phyloP scores from a whole-genome alignment of 2,888 invertebrate genomes.

The Horisme vitalbata region DNA sequence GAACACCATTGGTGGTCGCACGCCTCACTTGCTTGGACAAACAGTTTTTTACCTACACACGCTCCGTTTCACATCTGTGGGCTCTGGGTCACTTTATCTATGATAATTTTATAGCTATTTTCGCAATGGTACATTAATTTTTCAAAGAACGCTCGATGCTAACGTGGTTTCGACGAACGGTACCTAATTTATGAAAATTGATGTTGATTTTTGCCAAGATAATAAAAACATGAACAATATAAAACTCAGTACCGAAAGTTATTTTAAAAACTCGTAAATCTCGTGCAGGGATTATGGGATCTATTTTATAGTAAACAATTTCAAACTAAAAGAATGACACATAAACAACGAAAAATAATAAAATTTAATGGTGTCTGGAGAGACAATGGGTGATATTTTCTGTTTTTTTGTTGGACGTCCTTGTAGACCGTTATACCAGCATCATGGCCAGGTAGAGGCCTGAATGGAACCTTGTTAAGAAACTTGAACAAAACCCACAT shows the following conservation, averaged over 20 bases:
- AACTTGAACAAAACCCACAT: conserved; percentile 13
- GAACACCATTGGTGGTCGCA: conserved; percentile 46
- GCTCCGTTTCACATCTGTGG: conserved; percentile 29
- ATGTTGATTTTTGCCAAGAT: too few relatives aligned
- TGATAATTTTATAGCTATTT: conserved; percentile 24
- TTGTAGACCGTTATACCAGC: conserved; percentile 54
- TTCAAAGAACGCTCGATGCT: conserved; percentile 13
- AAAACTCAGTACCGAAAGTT: too few relatives aligned
- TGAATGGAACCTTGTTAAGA: conserved; percentile 45
- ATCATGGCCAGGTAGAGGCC: conserved; percentile 52
- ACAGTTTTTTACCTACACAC: conserved; percentile 36
- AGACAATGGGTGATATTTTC: conserved; percentile 62
- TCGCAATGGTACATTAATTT: conserved; percentile 25
- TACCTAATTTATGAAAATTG: too few relatives aligned
- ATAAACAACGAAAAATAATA: conserved; percentile 31
- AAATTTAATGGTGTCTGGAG: conserved; percentile 54
- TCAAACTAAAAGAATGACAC: conserved; percentile 27
- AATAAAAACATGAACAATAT: too few relatives aligned
- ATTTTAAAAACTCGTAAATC: too few relatives aligned
- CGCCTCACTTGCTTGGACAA: conserved; percentile 38
- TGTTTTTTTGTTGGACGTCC: conserved; percentile 50
- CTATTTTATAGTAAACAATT: neutral
- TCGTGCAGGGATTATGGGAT: neutral
- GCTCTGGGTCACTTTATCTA: conserved; percentile 26
- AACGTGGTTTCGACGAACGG: neutral